Conservation (phyloP, 2,888 invertebrate species). For the Parnassius apollo region DNA sequence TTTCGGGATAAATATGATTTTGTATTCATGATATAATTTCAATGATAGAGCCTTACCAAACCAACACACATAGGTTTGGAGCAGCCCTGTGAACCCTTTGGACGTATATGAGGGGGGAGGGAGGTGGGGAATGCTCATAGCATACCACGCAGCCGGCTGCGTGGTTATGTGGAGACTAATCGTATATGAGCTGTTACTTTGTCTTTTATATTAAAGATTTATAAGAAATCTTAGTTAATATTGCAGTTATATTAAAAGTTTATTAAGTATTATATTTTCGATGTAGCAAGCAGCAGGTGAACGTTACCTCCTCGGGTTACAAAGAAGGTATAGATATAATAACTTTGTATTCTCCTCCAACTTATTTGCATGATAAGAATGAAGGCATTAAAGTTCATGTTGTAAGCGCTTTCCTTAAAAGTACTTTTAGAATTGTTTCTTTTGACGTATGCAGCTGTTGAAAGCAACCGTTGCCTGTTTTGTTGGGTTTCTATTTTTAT, state of each 20-base stretch:
- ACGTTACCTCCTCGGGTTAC: slow-evolving; percentile 4
- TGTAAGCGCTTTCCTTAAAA: slow-evolving; percentile 16
- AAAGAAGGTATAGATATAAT: slow-evolving; percentile 10
- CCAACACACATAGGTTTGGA: no score
- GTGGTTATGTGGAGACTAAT: no score
- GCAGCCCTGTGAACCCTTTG: no score
- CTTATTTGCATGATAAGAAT: slow-evolving; percentile 12
- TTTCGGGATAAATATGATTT: no score
- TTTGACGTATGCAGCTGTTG: slow-evolving; percentile 19
- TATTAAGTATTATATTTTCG: slow-evolving; percentile 1
- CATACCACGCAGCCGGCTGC: no score
- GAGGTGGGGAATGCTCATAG: no score
- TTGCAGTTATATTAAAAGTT: neutral
- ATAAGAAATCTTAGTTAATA: neutral
- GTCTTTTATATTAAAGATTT: no score
- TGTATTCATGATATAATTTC: no score
- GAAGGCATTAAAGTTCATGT: slow-evolving; percentile 14
- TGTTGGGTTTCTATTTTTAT: slow-evolving; percentile 16
- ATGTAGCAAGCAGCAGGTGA: slow-evolving; percentile 7
- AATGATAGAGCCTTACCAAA: no score
- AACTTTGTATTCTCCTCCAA: slow-evolving; percentile 11
- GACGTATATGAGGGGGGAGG: no score
- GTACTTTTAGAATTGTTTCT: slow-evolving; percentile 12
- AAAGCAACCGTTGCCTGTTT: slow-evolving; percentile 7
- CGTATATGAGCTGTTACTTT: no score